Base-by-base conservation (phyloP, 2,888 invertebrate species). In the Nesidiocoris tenuis region DNA sequence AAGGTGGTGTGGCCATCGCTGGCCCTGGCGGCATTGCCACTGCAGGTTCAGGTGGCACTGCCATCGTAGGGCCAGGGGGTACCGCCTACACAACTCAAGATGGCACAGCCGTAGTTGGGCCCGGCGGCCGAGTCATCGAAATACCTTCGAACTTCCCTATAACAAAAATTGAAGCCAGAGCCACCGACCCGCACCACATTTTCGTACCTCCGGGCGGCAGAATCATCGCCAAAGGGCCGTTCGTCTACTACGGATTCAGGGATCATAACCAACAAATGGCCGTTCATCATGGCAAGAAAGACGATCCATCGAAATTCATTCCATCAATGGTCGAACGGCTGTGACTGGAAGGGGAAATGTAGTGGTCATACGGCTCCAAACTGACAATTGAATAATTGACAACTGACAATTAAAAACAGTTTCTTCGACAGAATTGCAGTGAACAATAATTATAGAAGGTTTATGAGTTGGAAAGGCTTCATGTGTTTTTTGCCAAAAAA, bases 1-100 rank as follows among this genome's bases (percentile, higher is more conserved):
- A 88, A 82, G 92, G 92, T 1, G 92, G 92, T 17, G 91, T 92
- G 3, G 91, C 92, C 0, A 92, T 92, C 70, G 92, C 92, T 1
- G 92, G 92, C 0, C 92, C 92, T 0, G 91, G 91, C n/a, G 92
- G 92, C 54, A 90, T 91, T 12, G 92, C 92, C 0, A 92, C 91
- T 0, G 92, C 91, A 0, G 92, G 91, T 16, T 88, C 88, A 81
- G 92, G 92, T 5, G 92, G 92, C 2, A 91, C 92, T 0, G 92
- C 92, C 0, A 90, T 92, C 74, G 92, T 92, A 1, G 92, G 92
- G 0, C 91, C 92, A 0, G 91, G 91, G 56, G 92, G 92, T 0
- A 86, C 90, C 17, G 92, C 91, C 0, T 89, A 90, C 79, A 92
- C 91, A 12, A 0, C 90, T 90, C 91, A 91, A 0, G 88, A 90